Evolutionary conservation across 2,797 vertebrate genomes (phyloP), one percentile per base, ranked within the genome.

Genomic region (Eremophila alpestris): DNA sequence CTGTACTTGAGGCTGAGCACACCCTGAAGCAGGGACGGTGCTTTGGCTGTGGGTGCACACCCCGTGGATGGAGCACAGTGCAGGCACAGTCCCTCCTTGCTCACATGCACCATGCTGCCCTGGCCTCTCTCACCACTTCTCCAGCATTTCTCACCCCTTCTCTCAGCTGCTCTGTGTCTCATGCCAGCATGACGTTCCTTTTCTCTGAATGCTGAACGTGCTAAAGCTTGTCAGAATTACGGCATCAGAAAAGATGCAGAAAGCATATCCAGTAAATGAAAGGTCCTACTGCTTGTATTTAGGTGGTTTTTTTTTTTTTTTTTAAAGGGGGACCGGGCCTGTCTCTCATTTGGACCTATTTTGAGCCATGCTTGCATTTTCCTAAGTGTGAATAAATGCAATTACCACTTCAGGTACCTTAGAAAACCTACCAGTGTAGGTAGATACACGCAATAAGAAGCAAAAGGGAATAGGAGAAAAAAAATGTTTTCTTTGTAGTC

Each of bases 301-400:
- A 63, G 20, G 34, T 21, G 10, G 27, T 24, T n/a, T 15, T 45
- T 27, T 24, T n/a, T 16, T 16, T 38, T 38, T 38, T 38, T 38
- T 38, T 38, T 38, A 38, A 10, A 46, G 0, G 5, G 7, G 4
- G 7, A 2, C 1, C 0, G 6, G 15, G 2, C 5, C 2, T 65
- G 3, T 52, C 4, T 79, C n/a, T 87, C 49, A 19, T 70, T 93
- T 80, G 30, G 43, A 71, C 68, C 11, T 7, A 8, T 93, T 81
- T 81, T 73, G 40, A 87, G 34, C 55, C 17, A 7, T 26, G n/a
- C 63, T 73, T 86, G 48, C 7, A 2, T 88, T 86, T 91, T 82
- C 43, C 23, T 11, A 32, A 49, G 62, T 23, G 36, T 65, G 54
- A 84, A 75, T 63, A 1, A 5, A 63, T 3, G 7, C 34, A 73